Conservation (phyloP, 2,797 vertebrate genomes). For the Apogon talboti region DNA sequence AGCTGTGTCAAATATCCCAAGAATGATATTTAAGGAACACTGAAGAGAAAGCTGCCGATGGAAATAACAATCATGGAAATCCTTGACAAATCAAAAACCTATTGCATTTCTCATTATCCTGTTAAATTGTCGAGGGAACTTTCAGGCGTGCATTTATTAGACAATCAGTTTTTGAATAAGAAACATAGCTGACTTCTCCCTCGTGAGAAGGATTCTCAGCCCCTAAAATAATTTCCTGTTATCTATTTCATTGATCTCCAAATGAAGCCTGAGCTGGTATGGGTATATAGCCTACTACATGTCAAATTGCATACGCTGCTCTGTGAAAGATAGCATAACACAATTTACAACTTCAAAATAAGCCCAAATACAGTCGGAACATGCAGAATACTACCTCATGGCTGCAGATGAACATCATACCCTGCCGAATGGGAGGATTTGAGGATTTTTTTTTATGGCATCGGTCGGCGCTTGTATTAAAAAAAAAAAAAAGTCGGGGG, state of each 20-base stretch:
- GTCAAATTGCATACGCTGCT: conserved; percentile 59
- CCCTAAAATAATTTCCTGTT: conserved; percentile 76
- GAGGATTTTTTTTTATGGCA: conserved; percentile 29
- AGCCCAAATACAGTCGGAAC: conserved; percentile 49
- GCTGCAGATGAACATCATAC: conserved; percentile 53
- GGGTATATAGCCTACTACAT: conserved; percentile 34
- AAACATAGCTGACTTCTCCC: conserved; percentile 68
- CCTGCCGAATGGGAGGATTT: conserved; percentile 37
- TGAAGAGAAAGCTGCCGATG: conserved; percentile 26
- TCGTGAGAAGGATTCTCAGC: conserved; percentile 64
- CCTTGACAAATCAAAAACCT: conserved; percentile 66
- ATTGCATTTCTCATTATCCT: conserved; percentile 77
- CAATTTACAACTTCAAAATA: conserved; percentile 67
- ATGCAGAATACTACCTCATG: conserved; percentile 58
- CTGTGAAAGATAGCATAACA: conserved; percentile 63
- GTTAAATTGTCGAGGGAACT: conserved; percentile 75
- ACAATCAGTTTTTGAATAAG: conserved; percentile 75
- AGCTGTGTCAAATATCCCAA: neutral
- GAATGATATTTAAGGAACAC: conserved; percentile 10
- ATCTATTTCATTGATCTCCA: conserved; percentile 75
- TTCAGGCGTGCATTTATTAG: conserved; percentile 65
- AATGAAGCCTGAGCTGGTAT: conserved; percentile 68
- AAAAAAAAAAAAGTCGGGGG: conserved; percentile 24
- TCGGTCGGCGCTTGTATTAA: conserved; percentile 29
- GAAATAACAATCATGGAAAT: conserved; percentile 56